Percentiles rank a stretch among this genome's conserved stretches.
Conservation (phyloP, 2,113 vertebrate genomes). For the Cyrtonyx montezumae region DNA sequence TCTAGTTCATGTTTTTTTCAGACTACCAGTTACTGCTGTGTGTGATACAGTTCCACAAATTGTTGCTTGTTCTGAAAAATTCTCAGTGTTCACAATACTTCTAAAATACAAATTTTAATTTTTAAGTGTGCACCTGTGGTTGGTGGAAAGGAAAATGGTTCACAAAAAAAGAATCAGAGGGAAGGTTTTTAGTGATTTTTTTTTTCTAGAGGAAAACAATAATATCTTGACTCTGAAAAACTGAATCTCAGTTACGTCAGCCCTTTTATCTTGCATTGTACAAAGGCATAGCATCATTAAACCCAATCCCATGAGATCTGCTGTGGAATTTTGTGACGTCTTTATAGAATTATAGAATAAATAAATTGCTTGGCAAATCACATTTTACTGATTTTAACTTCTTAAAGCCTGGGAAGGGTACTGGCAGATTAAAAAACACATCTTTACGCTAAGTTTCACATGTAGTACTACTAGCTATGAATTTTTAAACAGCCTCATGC, state of each 20-base stretch:
- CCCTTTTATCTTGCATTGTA: rapidly evolving
- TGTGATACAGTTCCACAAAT: not conserved
- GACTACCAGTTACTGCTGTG: not conserved
- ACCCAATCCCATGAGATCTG: not conserved
- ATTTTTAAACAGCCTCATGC: not conserved
- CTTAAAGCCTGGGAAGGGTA: not conserved
- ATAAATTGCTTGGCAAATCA: not conserved
- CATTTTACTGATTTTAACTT: not conserved
- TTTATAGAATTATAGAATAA: not conserved
- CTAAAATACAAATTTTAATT: not conserved
- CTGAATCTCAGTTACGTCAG: not conserved
- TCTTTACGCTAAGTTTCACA: not conserved
- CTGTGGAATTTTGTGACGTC: not conserved
- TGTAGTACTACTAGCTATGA: not conserved
- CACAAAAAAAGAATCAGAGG: not conserved
- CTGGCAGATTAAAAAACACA: too few species aligned
- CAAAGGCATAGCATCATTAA: not conserved
- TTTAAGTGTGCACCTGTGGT: not conserved
- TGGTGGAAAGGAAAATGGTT: not conserved
- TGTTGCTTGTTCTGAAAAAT: not conserved
- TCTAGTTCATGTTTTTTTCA: not conserved
- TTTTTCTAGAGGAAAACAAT: not conserved
- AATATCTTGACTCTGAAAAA: not conserved
- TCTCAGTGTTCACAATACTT: not conserved
- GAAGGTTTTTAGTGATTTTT: not conserved